Base-by-base conservation (phyloP, 2,888 invertebrate species). In the Oxytorus armatus region DNA sequence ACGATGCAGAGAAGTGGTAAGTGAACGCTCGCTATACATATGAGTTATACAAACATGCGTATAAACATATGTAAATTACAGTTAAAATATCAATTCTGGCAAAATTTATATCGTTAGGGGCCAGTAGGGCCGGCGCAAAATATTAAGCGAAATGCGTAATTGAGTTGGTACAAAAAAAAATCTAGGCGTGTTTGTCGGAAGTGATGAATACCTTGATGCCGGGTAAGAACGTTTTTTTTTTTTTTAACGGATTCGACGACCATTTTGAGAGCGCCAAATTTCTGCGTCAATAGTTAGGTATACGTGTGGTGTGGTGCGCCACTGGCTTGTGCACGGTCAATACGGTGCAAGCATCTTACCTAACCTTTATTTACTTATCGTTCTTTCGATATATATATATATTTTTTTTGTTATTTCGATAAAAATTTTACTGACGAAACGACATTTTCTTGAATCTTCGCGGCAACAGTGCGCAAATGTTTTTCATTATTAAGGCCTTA, bases 261-360 rank as follows among this genome's bases (percentile, higher is more conserved):
- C 88, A 88, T 88, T 88, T 89, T 89, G 87, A 85, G 81, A 85
- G 87, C 87, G 85, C 86, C 87, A 85, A 88, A 88, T 88, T 88
- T 88, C 79, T 82, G 81, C 87, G 85, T 87, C 87, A 85, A 88
- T 88, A 87, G 68, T 72, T 82, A 77, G 81, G 21, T 39, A 55
- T 21, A 29, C 11, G 29, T 53, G 8, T 36, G 25, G 42, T 59
- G 69, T 55, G 55, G 66, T 51, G 63, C 76, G 79, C 76, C 65
- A 73, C 63, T 82, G 79, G 61, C 85, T 70, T 14, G 55, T 63
- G 63, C 57, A 49, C 86, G 88, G 88, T 88, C 87, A 83, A 88
- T 88, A 88, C 84, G 65, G 61, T 68, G 57, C 39, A 53, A 53
- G 39, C 61, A 18, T 47, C 57, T 61, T 44, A 14, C 47, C 18